phyloP scores from a whole-genome alignment of 2,888 invertebrate genomes.

The Cephus spinipes region DNA sequence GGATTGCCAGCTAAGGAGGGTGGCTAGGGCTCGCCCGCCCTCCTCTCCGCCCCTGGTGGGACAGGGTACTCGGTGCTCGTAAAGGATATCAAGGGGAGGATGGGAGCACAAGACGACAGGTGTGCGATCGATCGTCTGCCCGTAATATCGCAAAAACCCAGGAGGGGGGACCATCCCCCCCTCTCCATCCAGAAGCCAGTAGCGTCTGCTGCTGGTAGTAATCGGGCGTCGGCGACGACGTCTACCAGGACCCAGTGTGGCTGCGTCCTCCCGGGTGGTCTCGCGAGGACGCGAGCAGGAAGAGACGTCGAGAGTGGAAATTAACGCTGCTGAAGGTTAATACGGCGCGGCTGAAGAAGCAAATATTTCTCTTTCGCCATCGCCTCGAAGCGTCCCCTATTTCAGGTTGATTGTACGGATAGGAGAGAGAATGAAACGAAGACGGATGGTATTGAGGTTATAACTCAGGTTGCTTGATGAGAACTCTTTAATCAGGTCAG shows the following conservation, averaged over 20 bases:
- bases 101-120: neutral
- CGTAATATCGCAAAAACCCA: neutral
- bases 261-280: neutral
- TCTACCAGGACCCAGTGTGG: neutral
- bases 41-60: neutral
- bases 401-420: constrained; percentile 9
- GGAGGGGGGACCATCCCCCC: too few species aligned
- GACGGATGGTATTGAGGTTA: constrained; percentile 7
- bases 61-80: neutral
- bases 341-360: constrained; percentile 2
- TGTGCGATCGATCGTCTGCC: neutral
- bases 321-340: constrained; percentile 1
- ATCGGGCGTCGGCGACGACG: neutral
- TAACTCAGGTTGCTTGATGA: constrained; percentile 13
- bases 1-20: neutral
- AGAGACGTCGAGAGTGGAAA: neutral
- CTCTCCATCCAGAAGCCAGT: neutral
- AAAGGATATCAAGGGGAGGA: neutral
- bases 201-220: neutral
- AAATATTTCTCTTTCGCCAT: constrained; percentile 6
- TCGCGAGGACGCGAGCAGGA: neutral
- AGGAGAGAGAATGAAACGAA: constrained; percentile 11
- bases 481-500: constrained; percentile 13
- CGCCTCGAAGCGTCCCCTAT: constrained; percentile 2
- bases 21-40: neutral